These are phyloP conservation scores for Pseudomyrmex dendroicus DNA, from an alignment of 1,140 invertebrate genomes.

Conservation along the genomic window DNA sequence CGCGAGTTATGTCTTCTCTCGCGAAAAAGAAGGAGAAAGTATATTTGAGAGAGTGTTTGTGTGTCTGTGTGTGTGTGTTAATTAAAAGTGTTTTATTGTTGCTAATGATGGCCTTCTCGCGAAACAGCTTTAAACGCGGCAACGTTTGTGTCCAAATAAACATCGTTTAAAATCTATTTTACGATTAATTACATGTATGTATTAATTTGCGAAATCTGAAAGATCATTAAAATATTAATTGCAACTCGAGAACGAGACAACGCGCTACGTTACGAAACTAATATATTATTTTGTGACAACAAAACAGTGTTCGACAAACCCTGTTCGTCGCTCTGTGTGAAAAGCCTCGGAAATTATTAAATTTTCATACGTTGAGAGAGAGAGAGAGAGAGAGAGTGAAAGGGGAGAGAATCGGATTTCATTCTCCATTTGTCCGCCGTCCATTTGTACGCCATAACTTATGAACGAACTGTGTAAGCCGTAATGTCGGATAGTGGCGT, in stretches of 20 bases:
- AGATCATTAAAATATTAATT: neutral
- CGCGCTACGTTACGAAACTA: neutral
- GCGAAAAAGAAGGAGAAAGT: neutral
- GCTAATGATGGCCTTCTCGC: neutral
- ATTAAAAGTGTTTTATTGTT: neutral
- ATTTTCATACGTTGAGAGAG: neutral
- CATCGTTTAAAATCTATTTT: neutral
- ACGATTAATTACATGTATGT: too few relatives aligned
- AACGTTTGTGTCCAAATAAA: neutral
- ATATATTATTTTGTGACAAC: too few relatives aligned
- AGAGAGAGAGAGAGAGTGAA: too few relatives aligned
- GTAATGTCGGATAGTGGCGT: conserved; percentile 18
- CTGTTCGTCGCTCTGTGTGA: neutral
- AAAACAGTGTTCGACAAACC: neutral
- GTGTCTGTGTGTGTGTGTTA: too few relatives aligned
- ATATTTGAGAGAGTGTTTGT: neutral
- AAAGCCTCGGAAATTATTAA: conserved; percentile 49
- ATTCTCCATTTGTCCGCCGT: conserved; percentile 1
- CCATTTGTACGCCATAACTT: conserved; percentile 53
- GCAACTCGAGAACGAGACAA: neutral
- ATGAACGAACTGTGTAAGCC: conserved; percentile 53
- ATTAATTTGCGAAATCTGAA: neutral
- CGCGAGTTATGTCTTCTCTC: conserved; percentile 13
- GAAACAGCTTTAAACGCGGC: neutral
- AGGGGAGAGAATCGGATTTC: conserved; percentile 22